These are phyloP conservation scores for Antennarius maculatus DNA, from an alignment of 2,797 vertebrate species.

Conservation along the genomic window DNA sequence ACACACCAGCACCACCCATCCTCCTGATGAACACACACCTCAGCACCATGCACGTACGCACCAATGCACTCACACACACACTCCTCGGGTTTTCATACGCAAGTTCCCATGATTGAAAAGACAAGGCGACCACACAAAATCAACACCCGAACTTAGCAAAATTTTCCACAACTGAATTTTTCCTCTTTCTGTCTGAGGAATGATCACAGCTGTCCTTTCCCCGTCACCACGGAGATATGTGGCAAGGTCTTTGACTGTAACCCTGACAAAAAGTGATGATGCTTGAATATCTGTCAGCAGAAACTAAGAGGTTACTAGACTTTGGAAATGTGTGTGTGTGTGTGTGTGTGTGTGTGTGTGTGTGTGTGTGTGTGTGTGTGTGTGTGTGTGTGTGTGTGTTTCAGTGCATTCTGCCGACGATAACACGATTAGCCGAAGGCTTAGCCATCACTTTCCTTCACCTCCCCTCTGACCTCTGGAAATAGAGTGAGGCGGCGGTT, in stretches of 20 bases:
- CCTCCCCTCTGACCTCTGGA: conserved; percentile 43
- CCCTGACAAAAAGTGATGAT: conserved; percentile 73
- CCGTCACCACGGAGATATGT: background rate
- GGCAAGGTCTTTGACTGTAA: conserved; percentile 54
- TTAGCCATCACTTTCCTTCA: conserved; percentile 65
- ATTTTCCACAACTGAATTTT: background rate
- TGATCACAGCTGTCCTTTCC: conserved; percentile 26
- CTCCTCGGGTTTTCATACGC: background rate
- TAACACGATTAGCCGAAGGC: conserved; percentile 70
- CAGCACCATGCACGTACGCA: background rate
- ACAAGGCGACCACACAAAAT: conserved; percentile 8
- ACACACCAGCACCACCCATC: conserved; percentile 10
- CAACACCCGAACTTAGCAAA: background rate
- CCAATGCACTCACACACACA: background rate
- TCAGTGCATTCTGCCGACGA: conserved; percentile 43
- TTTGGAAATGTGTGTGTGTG: conserved; percentile 14
- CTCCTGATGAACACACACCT: conserved; percentile 9
- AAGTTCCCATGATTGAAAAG: conserved; percentile 22
- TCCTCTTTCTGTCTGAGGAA: background rate
- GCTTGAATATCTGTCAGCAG: conserved; percentile 53
- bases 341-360: conserved; percentile 7
- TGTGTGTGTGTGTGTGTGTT: conserved; percentile 12
- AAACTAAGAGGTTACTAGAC: conserved; percentile 69
- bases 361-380: background rate
- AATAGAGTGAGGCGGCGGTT: conserved; percentile 14